Percentiles rank a stretch among this genome's conserved stretches.
These are phyloP conservation scores for Standfussiana lucernea DNA, from an alignment of 2,888 invertebrate genomes.

Conservation along the genomic window DNA sequence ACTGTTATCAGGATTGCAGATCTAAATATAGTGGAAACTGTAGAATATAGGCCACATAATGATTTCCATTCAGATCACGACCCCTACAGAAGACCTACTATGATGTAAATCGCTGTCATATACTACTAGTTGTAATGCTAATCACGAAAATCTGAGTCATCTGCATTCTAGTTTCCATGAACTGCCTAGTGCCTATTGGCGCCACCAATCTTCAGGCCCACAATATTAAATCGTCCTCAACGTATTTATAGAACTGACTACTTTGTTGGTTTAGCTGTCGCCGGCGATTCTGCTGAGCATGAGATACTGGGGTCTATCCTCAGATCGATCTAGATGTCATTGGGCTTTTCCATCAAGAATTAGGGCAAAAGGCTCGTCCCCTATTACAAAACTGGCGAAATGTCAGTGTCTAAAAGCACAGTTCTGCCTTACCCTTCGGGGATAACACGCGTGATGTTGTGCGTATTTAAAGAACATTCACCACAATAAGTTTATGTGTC, in stretches of 20 bases:
- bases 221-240: slow-evolving; percentile 21
- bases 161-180: slow-evolving; percentile 17
- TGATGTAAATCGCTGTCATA: slow-evolving; percentile 20
- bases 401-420: neutral
- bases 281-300: neutral
- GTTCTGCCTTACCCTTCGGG: neutral
- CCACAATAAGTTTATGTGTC: slow-evolving; percentile 9
- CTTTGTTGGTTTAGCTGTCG: neutral
- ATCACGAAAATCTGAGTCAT: slow-evolving; percentile 14
- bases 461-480: slow-evolving; percentile 1
- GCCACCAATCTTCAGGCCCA: neutral
- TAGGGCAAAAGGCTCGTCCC: neutral
- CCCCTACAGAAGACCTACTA: neutral
- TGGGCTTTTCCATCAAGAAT: neutral
- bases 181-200: slow-evolving; percentile 18
- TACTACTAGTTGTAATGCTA: slow-evolving; percentile 24
- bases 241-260: neutral
- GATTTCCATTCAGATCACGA: neutral
- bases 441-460: neutral
- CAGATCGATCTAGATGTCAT: neutral
- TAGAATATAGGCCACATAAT: neutral
- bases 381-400: neutral
- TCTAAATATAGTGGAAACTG: neutral
- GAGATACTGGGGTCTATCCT: neutral
- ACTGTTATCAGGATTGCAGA: neutral